Evolutionary conservation across 2,113 vertebrate species (phyloP).

Genomic region (Eolophus roseicapilla): DNA sequence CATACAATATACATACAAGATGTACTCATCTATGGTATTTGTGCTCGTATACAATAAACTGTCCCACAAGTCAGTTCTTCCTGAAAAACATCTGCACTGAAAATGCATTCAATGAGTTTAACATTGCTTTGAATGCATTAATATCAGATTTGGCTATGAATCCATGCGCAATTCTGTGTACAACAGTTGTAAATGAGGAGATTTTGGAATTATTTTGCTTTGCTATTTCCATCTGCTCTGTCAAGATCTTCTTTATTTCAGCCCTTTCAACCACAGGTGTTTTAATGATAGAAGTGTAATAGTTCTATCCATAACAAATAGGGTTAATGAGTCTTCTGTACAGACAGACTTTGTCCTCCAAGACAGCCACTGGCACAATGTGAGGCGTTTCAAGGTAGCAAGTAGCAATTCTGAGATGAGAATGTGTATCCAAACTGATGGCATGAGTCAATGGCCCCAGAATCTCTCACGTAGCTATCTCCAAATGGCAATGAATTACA

Average conservation of each 20-base stretch:
- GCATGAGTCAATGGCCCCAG: not conserved
- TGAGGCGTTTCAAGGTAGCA: not conserved
- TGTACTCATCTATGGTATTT: not conserved
- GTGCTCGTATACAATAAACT: not conserved
- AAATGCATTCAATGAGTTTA: not conserved
- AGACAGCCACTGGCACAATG: fast-evolving
- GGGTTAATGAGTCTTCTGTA: not conserved
- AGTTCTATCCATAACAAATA: not conserved
- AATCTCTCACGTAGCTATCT: not conserved
- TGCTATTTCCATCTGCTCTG: not conserved
- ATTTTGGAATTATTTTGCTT: not conserved
- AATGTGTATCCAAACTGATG: not conserved
- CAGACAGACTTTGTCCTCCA: not conserved
- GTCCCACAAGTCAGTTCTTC: not conserved
- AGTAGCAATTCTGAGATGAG: not conserved
- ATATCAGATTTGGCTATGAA: not conserved
- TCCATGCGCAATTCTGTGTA: not conserved
- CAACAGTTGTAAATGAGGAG: not conserved
- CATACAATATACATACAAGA: not conserved
- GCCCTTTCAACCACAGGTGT: not conserved
- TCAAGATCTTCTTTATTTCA: not conserved
- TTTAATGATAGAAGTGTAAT: not conserved
- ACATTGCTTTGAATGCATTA: not conserved
- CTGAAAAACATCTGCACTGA: not conserved
- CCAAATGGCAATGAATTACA: not conserved